Percentiles rank a stretch among this genome's conserved stretches.
phyloP scores from a whole-genome alignment of 2,113 vertebrate genomes.

The Myotis yumanensis region DNA sequence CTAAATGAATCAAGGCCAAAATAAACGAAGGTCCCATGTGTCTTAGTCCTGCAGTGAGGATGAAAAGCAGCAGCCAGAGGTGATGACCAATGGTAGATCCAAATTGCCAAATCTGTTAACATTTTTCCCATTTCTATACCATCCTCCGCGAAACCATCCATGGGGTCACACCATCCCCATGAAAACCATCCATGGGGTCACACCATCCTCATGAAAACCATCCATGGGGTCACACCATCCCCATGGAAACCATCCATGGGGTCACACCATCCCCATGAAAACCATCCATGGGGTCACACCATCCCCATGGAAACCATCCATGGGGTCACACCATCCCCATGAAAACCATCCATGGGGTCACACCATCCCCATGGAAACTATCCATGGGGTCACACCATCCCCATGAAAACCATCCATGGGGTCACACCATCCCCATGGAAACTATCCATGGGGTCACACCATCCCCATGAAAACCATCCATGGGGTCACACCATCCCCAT shows the following conservation, averaged over 20 bases:
- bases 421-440: slow-evolving; percentile 82
- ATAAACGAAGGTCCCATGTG: neutral
- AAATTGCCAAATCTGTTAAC: slow-evolving; percentile 19
- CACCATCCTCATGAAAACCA: neutral
- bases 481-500: slow-evolving; percentile 90
- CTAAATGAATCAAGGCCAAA: neutral
- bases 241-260: slow-evolving; percentile 82
- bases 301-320: slow-evolving; percentile 82
- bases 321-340: slow-evolving; percentile 78
- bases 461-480: slow-evolving; percentile 88
- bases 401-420: slow-evolving; percentile 59
- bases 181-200: slow-evolving; percentile 72
- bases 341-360: slow-evolving; percentile 72
- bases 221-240: neutral
- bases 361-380: slow-evolving; percentile 82
- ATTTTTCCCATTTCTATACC: slow-evolving; percentile 93
- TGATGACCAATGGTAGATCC: neutral
- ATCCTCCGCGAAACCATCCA: slow-evolving; percentile 94
- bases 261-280: slow-evolving; percentile 61
- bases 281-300: neutral
- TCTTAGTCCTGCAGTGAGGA: neutral
- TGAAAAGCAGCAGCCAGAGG: neutral
- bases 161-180: slow-evolving; percentile 90
- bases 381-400: neutral
- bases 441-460: neutral